Evolutionary conservation across 2,888 invertebrate species (phyloP).

Genomic region (Eupithecia subumbrata): DNA sequence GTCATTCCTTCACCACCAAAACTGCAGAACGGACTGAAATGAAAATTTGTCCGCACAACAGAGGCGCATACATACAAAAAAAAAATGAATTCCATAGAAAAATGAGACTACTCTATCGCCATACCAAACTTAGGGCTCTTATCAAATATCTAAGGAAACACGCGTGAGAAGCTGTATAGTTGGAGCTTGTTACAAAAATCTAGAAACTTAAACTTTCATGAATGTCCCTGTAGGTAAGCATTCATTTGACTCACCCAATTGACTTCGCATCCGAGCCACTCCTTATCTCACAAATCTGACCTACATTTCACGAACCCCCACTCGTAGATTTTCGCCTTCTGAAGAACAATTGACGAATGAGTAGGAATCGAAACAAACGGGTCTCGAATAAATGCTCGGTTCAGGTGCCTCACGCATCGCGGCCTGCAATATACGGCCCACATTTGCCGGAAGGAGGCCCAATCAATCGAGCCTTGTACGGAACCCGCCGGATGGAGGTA

Average conservation of each 20-base stretch:
- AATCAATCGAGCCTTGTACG: conserved; percentile 20
- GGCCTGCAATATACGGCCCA: conserved; percentile 15
- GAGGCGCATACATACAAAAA: too few relatives aligned
- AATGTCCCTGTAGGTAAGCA: background rate
- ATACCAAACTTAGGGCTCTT: background rate
- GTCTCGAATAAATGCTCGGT: conserved; percentile 15
- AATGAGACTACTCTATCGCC: too few relatives aligned
- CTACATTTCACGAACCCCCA: background rate
- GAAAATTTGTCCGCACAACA: too few relatives aligned
- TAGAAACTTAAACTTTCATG: background rate
- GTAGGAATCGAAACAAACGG: conserved; percentile 12
- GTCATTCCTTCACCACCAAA: background rate
- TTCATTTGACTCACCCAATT: background rate
- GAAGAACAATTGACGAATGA: conserved; percentile 12
- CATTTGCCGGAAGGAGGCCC: conserved; percentile 20
- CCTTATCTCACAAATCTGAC: background rate
- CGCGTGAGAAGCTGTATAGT: background rate
- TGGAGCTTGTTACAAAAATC: background rate
- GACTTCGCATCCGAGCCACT: background rate
- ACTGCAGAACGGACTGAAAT: background rate
- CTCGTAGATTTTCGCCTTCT: background rate
- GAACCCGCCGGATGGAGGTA: conserved; percentile 8
- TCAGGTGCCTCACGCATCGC: conserved; percentile 22
- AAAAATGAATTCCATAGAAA: too few relatives aligned
- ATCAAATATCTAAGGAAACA: background rate